Conservation (phyloP, 2,797 vertebrate species). For the Lacerta viridis region DNA sequence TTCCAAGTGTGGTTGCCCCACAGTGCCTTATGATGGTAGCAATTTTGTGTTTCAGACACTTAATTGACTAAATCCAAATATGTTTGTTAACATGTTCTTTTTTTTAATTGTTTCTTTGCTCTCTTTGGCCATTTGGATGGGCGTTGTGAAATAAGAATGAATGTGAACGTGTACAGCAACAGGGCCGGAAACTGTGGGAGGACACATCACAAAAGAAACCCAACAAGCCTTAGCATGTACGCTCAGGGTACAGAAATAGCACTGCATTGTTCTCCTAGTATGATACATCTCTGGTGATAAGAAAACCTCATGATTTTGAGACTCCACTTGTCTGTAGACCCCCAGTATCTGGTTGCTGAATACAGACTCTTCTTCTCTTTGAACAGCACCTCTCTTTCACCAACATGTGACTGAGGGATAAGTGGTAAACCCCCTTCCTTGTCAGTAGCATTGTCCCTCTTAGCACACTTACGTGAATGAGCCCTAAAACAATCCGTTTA, state of each 20-base stretch:
- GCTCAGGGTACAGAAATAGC: background rate
- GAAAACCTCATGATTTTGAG: conserved; percentile 11
- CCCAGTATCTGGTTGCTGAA: background rate
- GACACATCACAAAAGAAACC: background rate
- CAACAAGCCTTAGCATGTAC: background rate
- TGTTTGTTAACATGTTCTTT: background rate
- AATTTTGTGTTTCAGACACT: too few relatives aligned
- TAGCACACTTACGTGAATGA: conserved; percentile 43
- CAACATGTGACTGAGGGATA: conserved; percentile 20
- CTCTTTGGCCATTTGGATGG: background rate
- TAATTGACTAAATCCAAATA: too few relatives aligned
- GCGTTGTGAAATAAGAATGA: background rate
- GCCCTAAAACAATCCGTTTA: conserved; percentile 46
- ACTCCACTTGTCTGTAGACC: conserved; percentile 9
- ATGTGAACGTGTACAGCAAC: background rate
- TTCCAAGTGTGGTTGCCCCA: too few relatives aligned
- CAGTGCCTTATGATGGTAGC: too few relatives aligned
- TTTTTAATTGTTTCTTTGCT: background rate
- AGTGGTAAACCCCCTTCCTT: conserved; percentile 25
- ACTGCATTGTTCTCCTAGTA: background rate
- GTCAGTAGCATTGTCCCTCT: conserved; percentile 29
- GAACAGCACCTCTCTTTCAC: conserved; percentile 25
- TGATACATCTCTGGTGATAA: background rate
- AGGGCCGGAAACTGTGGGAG: background rate
- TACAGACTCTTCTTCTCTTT: background rate